These are phyloP conservation scores for Colossoma macropomum DNA, from an alignment of 2,113 vertebrate species.

Conservation along the genomic window DNA sequence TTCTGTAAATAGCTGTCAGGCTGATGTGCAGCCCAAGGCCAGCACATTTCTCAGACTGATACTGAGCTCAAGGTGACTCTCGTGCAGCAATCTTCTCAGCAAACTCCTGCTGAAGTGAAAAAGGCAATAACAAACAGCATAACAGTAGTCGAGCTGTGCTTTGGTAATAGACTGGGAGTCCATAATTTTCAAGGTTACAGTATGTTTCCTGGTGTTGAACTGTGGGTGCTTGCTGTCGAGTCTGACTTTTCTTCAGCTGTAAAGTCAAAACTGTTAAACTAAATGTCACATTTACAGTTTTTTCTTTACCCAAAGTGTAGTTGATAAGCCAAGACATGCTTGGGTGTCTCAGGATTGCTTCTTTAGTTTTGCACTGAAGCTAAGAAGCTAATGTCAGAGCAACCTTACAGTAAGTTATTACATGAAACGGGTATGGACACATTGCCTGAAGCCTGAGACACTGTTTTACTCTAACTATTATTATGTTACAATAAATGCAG, in stretches of 20 bases:
- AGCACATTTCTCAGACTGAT: constrained; percentile 29
- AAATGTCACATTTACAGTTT: not conserved
- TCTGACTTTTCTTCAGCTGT: not conserved
- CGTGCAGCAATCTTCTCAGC: constrained; percentile 21
- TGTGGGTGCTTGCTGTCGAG: not conserved
- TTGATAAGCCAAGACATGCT: too few species aligned
- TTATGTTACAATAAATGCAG: too few species aligned
- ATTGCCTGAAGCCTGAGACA: too few species aligned
- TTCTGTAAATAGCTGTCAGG: constrained; percentile 58
- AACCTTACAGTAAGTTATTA: too few species aligned
- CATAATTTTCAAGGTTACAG: not conserved
- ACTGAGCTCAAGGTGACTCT: constrained; percentile 38
- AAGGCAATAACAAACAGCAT: not conserved
- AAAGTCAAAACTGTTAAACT: not conserved
- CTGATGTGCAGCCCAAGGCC: constrained; percentile 31
- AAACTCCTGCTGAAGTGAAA: not conserved
- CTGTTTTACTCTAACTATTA: too few species aligned
- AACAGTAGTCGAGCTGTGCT: not conserved
- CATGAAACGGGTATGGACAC: too few species aligned
- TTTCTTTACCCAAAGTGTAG: too few species aligned
- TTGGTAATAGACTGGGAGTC: not conserved
- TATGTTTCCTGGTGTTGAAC: not conserved
- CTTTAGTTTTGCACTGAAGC: too few species aligned
- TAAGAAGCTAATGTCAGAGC: too few species aligned
- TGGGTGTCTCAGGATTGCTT: too few species aligned